Evolutionary conservation across 1,140 invertebrate species (phyloP), one percentile per base, ranked within the genome.

Genomic region (Procambarus clarkii): DNA sequence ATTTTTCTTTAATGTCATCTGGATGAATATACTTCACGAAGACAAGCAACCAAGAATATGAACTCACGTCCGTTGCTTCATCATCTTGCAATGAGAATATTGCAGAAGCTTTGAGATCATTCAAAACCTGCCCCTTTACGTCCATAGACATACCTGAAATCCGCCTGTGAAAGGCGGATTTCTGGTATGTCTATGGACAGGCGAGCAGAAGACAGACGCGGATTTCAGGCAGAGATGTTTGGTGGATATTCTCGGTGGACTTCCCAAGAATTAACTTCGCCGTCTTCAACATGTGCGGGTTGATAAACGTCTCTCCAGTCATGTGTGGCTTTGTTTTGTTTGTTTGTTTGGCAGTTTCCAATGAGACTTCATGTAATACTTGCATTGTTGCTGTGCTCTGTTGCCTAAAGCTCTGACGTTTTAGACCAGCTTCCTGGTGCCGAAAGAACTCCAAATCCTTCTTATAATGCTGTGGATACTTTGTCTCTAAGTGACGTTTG

Each of bases 271-370:
- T 24, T 24, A 83, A 50, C 60, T 91, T 91, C 50, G 71, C 82
- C 45, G 50, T 77, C 79, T 81, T 88, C 79, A 92, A 88, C 64
- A 88, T 92, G 44, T 64, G 86, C 34, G 69, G 69, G 90, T 80
- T 91, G 86, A 91, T 79, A 46, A 91, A 48, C 24, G 54, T 87
- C 76, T 86, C 90, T 79, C 90, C 90, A 91, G 79, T 71, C 50
- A 58, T 92, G 71, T 88, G 50, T 88, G 91, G 78, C 80, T 64
- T 92, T 88, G n/a, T 74, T 34, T 34, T 34, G 34, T 0, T 34
- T 34, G 34, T 91, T 92, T 60, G 74, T 34, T 92, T 88, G 46
- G 84, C 85, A 81, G 82, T 92, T 92, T 92, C 84, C 84, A 60
- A 83, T n/a, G 91, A 85, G 58, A 92, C 64, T 77, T 87, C 84